These are phyloP conservation scores for Coptotermes formosanus DNA, from an alignment of 1,140 invertebrate species.

Conservation along the genomic window DNA sequence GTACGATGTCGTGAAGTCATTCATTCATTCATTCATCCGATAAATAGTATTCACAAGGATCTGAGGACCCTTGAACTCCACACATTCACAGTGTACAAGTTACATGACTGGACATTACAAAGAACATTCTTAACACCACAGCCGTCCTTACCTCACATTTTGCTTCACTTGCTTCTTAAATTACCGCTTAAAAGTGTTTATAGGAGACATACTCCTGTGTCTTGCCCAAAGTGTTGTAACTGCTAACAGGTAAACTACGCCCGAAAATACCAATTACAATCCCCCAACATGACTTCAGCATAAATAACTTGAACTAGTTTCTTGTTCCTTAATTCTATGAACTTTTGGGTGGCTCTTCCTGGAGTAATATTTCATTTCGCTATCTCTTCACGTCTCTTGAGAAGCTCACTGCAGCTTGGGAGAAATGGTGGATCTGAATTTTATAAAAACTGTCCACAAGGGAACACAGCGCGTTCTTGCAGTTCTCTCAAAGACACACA, in stretches of 20 bases:
- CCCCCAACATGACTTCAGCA: background rate
- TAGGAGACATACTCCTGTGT: background rate
- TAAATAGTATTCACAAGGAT: too few species aligned
- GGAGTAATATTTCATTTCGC: background rate
- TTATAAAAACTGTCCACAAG: background rate
- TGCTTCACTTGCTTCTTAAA: too few species aligned
- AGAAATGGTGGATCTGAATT: background rate
- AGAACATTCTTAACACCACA: too few species aligned
- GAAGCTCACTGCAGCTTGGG: background rate
- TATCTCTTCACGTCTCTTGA: background rate
- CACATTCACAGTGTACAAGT: too few species aligned
- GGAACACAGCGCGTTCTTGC: background rate
- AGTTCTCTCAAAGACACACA: background rate
- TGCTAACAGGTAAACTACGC: background rate
- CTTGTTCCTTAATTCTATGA: background rate
- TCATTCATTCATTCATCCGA: too few species aligned
- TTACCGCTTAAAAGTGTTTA: too few species aligned
- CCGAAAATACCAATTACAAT: background rate
- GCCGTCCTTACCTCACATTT: too few species aligned
- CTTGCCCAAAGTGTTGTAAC: background rate
- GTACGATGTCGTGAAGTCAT: too few species aligned
- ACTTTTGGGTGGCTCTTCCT: background rate
- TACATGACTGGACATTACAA: too few species aligned
- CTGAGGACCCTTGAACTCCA: too few species aligned
- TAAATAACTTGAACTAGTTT: background rate